Percentiles rank a stretch among this genome's conserved stretches.
Evolutionary conservation across 2,797 vertebrate genomes (phyloP).

Genomic region (Lepidocolaptes lacrymiger): DNA sequence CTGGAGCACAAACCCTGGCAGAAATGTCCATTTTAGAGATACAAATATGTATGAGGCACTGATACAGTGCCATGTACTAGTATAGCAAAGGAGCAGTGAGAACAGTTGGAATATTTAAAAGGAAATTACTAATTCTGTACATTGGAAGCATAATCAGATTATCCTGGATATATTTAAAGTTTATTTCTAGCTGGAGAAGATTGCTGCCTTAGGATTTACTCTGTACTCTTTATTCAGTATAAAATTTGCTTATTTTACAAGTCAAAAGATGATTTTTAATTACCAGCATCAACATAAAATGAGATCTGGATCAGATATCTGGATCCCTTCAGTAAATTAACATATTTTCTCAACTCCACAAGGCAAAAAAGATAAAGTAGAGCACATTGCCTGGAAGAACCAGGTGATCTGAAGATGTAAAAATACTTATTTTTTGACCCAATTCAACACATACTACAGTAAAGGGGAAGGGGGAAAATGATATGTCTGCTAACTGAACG

Average conservation of each 20-base stretch:
- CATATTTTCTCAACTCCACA: slow-evolving; percentile 20
- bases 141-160: slow-evolving; percentile 29
- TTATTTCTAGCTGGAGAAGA: slow-evolving; percentile 28
- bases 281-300: slow-evolving; percentile 29
- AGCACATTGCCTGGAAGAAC: slow-evolving; percentile 13
- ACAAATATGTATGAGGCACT: neutral
- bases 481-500: neutral
- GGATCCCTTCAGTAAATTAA: slow-evolving; percentile 21
- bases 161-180: slow-evolving; percentile 20
- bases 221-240: slow-evolving; percentile 23
- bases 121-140: neutral
- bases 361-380: slow-evolving; percentile 42
- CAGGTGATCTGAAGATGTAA: slow-evolving; percentile 38
- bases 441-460: neutral
- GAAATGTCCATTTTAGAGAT: neutral
- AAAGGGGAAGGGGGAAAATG: neutral
- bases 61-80: neutral
- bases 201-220: slow-evolving; percentile 34
- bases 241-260: slow-evolving; percentile 51
- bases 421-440: slow-evolving; percentile 19
- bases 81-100: neutral
- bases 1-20: neutral
- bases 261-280: slow-evolving; percentile 55
- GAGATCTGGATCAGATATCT: slow-evolving; percentile 47
- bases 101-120: neutral